Evolutionary conservation across 2,888 invertebrate species (phyloP).

Genomic region (Callyntrura guangdongensis): DNA sequence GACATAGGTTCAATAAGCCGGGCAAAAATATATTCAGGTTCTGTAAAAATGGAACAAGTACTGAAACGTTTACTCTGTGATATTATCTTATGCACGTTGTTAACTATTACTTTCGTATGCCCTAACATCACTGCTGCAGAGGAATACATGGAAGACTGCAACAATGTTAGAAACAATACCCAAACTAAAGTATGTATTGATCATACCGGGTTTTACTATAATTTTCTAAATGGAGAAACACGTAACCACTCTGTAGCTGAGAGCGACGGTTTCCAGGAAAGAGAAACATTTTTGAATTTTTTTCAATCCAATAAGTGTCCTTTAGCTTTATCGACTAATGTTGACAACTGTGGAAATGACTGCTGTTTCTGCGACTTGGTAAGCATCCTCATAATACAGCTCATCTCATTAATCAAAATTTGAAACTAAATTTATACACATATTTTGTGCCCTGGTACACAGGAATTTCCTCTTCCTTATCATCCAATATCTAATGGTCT

Average conservation of each 20-base stretch:
- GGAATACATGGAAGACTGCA: conserved; percentile 25
- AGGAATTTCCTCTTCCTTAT: conserved; percentile 63
- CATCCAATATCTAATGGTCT: conserved; percentile 42
- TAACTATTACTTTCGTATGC: too few species aligned
- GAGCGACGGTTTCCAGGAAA: conserved; percentile 24
- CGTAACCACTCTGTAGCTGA: conserved; percentile 45
- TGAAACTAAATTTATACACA: not conserved
- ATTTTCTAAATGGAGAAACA: conserved; percentile 28
- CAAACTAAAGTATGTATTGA: conserved; percentile 34
- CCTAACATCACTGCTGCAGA: not conserved
- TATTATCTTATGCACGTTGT: too few species aligned
- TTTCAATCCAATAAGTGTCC: conserved; percentile 44
- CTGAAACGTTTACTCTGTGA: too few species aligned
- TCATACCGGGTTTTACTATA: conserved; percentile 44
- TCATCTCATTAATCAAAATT: not conserved
- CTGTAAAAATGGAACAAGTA: too few species aligned
- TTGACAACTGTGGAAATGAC: conserved; percentile 62
- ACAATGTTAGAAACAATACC: not conserved
- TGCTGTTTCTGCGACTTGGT: conserved; percentile 83
- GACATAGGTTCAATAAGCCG: too few species aligned
- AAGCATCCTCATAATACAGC: not conserved
- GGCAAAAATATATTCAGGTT: too few species aligned
- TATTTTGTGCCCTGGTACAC: not conserved
- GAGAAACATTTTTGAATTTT: conserved; percentile 2
- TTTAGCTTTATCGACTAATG: not conserved